Conservation (phyloP, 2,888 invertebrate species). For the Lamproptera curius region DNA sequence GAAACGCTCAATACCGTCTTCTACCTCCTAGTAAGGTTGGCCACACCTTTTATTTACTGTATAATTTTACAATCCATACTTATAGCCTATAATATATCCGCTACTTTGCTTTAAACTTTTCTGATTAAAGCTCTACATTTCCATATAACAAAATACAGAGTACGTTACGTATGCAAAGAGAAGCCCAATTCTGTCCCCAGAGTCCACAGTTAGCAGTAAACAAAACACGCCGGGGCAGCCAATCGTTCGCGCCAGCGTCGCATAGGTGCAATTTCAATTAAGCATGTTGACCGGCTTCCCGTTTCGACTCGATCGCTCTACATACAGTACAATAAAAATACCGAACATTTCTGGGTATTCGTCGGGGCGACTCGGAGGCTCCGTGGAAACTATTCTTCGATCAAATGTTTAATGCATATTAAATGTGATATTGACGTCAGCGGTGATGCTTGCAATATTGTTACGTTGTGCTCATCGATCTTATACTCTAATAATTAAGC, state of each 20-base stretch:
- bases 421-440: too few relatives aligned
- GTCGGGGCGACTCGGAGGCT: conserved; percentile 12
- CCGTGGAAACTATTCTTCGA: conserved; percentile 14
- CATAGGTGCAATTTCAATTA: conserved; percentile 20
- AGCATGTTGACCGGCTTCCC: conserved; percentile 17
- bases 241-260: conserved; percentile 2
- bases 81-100: too few relatives aligned
- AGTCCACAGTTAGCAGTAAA: too few relatives aligned
- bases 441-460: neutral
- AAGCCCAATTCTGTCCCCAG: too few relatives aligned
- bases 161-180: too few relatives aligned
- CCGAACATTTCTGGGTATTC: conserved; percentile 20
- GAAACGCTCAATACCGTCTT: too few relatives aligned
- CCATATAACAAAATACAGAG: too few relatives aligned
- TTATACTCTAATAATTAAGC: neutral
- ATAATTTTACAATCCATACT: too few relatives aligned
- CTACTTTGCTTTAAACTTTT: too few relatives aligned
- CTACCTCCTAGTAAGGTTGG: too few relatives aligned
- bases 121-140: too few relatives aligned
- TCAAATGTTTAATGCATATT: conserved; percentile 18
- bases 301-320: conserved; percentile 18
- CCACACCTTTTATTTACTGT: too few relatives aligned
- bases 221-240: neutral
- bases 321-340: conserved; percentile 21
- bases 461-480: neutral